Percentiles rank a stretch among this genome's conserved stretches.
phyloP scores from a whole-genome alignment of 2,113 vertebrate genomes.

The Formicarius rufipectus region DNA sequence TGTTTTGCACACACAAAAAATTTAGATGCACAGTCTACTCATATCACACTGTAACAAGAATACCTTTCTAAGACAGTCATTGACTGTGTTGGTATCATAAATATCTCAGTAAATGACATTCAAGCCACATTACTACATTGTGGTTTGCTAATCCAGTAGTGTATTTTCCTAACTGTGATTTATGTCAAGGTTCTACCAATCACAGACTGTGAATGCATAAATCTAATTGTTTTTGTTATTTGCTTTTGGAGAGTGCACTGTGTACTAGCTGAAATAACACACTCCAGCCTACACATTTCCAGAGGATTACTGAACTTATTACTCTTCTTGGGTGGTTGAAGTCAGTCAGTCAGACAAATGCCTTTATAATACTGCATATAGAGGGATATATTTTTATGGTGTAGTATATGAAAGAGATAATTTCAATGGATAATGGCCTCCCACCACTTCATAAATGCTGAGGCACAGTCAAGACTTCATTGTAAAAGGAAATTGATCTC shows the following conservation, averaged over 20 bases:
- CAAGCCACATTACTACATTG: background rate
- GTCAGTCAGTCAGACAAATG: conserved; percentile 43
- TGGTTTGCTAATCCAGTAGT: conserved; percentile 7
- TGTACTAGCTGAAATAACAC: conserved; percentile 36
- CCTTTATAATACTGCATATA: conserved; percentile 3
- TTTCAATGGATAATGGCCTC: background rate
- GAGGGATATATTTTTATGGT: conserved; percentile 36
- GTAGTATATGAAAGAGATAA: conserved; percentile 60
- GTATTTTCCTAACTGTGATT: conserved; percentile 31
- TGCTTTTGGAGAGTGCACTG: conserved; percentile 19
- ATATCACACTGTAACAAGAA: background rate
- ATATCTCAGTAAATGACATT: conserved; percentile 12
- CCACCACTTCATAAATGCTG: conserved; percentile 58
- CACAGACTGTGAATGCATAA: conserved; percentile 19
- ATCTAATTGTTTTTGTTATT: conserved; percentile 50
- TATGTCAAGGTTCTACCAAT: conserved; percentile 24
- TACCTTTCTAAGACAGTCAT: background rate
- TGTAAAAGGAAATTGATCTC: conserved; percentile 62
- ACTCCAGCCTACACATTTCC: conserved; percentile 41
- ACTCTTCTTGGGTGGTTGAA: conserved; percentile 68
- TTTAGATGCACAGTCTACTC: background rate
- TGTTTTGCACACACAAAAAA: background rate
- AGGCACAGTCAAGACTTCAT: conserved; percentile 40
- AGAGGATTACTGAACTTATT: conserved; percentile 64
- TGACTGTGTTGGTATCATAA: background rate